Evolutionary conservation across 2,797 vertebrate species (phyloP).

Genomic region (Poecile montanus): DNA sequence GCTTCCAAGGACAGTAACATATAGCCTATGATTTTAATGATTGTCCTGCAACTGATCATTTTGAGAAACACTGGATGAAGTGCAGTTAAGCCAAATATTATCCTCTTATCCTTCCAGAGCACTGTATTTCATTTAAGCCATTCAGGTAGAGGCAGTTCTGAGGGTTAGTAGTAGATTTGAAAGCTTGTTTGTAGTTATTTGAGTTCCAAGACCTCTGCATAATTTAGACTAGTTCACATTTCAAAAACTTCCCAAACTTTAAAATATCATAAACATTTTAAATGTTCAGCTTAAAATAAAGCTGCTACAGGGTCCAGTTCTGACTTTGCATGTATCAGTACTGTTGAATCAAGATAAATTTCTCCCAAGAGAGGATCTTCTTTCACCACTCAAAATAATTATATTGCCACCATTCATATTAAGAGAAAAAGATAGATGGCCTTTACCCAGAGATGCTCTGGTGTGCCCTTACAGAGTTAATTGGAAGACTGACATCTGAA

Average conservation of each 20-base stretch:
- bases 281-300: neutral
- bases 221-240: neutral
- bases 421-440: neutral
- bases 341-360: neutral
- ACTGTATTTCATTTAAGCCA: neutral
- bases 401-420: neutral
- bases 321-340: neutral
- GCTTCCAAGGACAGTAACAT: conserved; percentile 43
- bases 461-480: conserved; percentile 6
- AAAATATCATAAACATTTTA: neutral
- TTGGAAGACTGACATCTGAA: neutral
- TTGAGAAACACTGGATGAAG: conserved; percentile 57
- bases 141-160: neutral
- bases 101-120: neutral
- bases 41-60: conserved; percentile 62
- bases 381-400: conserved; percentile 7
- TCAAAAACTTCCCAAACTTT: neutral
- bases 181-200: neutral
- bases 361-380: neutral
- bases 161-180: neutral
- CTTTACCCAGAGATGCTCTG: neutral
- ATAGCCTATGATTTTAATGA: conserved; percentile 68
- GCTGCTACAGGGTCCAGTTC: neutral
- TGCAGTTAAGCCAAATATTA: conserved; percentile 45
- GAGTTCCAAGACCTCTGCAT: neutral